Evolutionary conservation across 2,113 vertebrate species (phyloP).

Genomic region (Neotoma lepida): DNA sequence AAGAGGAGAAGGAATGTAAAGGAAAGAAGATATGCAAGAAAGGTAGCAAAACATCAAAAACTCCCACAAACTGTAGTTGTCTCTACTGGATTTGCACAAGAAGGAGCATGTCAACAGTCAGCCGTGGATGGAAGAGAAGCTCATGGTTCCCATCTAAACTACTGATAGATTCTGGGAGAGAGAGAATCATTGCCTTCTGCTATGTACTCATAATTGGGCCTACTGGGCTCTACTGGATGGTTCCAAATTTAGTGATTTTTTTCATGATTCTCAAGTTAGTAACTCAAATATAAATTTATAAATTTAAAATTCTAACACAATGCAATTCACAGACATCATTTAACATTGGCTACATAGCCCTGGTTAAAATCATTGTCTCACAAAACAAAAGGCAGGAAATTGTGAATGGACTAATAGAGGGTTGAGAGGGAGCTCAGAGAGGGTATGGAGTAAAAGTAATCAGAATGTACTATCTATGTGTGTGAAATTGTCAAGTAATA

Average conservation of each 20-base stretch:
- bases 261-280: neutral
- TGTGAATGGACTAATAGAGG: neutral
- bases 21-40: neutral
- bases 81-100: neutral
- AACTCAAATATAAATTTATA: neutral
- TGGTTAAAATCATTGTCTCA: neutral
- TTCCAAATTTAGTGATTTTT: neutral
- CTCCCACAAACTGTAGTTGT: neutral
- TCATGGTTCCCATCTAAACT: neutral
- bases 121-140: neutral
- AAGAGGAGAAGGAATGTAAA: neutral
- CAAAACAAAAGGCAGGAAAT: neutral
- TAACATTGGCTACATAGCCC: neutral
- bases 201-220: neutral
- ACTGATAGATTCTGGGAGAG: neutral
- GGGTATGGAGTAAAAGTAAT: too few relatives aligned
- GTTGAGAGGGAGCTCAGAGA: too few relatives aligned
- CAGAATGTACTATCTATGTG: neutral
- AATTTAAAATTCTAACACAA: neutral
- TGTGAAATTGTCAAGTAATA: neutral
- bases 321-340: neutral
- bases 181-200: neutral
- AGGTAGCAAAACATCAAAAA: neutral
- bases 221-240: too few relatives aligned
- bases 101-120: neutral